Evolutionary conservation across 2,888 invertebrate species (phyloP).

Genomic region (Hipparchia sbordonii): DNA sequence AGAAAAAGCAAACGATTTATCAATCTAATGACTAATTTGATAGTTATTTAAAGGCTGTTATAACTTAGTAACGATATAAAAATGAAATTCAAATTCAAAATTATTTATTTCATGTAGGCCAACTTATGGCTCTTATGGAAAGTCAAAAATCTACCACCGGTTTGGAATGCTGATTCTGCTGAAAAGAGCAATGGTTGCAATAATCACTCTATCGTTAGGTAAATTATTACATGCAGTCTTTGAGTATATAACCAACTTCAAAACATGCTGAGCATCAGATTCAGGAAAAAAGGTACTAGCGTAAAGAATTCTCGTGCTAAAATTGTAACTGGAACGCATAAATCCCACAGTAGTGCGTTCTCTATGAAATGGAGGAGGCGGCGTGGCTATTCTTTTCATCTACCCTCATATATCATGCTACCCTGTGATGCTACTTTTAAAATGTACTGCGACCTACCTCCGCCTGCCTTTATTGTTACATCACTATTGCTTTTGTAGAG

Average conservation of each 20-base stretch:
- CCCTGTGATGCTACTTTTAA: conserved; percentile 36
- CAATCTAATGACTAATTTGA: not conserved
- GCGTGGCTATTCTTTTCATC: conserved; percentile 35
- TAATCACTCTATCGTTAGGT: not conserved
- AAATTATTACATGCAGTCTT: not conserved
- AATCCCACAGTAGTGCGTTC: conserved; percentile 36
- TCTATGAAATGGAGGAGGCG: conserved; percentile 35
- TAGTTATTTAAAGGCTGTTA: not conserved
- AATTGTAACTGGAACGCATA: conserved; percentile 40
- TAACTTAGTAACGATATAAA: too few relatives aligned
- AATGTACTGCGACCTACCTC: conserved; percentile 30
- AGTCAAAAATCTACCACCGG: too few relatives aligned
- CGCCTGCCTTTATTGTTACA: conserved; percentile 32
- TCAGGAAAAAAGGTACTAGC: conserved; percentile 38
- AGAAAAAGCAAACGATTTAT: not conserved
- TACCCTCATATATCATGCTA: conserved; percentile 39
- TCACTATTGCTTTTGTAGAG: conserved; percentile 34
- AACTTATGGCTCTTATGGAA: too few relatives aligned
- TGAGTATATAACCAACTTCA: too few relatives aligned
- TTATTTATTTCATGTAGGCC: too few relatives aligned
- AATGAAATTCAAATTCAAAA: too few relatives aligned
- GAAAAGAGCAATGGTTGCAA: not conserved
- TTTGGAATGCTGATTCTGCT: too few relatives aligned
- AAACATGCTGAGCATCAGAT: conserved; percentile 19
- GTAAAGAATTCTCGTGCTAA: conserved; percentile 52